These are phyloP conservation scores for Tenthredo amoena DNA, from an alignment of 2,888 invertebrate species.

Conservation along the genomic window DNA sequence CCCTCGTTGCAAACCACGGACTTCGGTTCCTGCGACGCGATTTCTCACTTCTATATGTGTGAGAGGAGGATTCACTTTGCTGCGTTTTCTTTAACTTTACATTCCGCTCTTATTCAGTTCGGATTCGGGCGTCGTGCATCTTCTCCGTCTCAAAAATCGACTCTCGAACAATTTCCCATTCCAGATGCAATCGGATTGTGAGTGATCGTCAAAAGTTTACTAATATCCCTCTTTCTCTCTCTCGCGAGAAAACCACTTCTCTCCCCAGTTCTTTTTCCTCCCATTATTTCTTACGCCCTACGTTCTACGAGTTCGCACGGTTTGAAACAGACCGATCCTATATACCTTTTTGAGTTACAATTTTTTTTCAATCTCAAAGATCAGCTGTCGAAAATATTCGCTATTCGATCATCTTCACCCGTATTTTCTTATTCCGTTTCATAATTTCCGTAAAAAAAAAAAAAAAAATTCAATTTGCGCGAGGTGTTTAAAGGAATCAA, in stretches of 20 bases:
- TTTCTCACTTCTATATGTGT: constrained; percentile 8
- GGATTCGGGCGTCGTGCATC: background rate
- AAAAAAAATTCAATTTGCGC: background rate
- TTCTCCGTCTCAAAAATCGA: background rate
- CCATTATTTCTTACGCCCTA: too few relatives aligned
- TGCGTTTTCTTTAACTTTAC: background rate
- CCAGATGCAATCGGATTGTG: constrained; percentile 18
- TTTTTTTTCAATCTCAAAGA: too few relatives aligned
- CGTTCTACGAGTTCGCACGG: too few relatives aligned
- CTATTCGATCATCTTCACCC: background rate
- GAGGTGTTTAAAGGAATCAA: background rate
- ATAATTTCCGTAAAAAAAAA: background rate
- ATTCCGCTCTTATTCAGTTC: background rate
- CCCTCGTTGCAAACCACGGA: constrained; percentile 14
- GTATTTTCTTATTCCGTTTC: background rate
- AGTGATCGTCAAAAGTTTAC: background rate
- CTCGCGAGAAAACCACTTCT: background rate
- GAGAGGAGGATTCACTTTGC: constrained; percentile 15
- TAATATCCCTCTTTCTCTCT: background rate
- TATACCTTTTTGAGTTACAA: too few relatives aligned
- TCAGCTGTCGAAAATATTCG: too few relatives aligned
- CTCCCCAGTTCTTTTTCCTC: background rate
- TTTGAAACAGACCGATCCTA: too few relatives aligned
- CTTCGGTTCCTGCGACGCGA: constrained; percentile 31
- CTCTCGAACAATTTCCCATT: background rate